These are phyloP conservation scores for Semaprochilodus insignis DNA, from an alignment of 2,797 vertebrate species.

Conservation along the genomic window DNA sequence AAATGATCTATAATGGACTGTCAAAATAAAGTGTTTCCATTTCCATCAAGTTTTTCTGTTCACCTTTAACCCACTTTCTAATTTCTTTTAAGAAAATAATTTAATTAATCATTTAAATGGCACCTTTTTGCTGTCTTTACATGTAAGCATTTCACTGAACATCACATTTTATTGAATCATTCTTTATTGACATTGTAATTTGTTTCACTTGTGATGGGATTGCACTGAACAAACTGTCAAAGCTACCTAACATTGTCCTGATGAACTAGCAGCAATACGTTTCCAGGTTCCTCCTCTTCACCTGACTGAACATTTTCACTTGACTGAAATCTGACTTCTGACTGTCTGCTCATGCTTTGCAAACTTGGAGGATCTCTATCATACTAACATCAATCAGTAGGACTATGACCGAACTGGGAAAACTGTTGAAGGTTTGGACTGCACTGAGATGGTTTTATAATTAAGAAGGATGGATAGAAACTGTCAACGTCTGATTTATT, in stretches of 20 bases:
- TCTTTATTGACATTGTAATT: neutral
- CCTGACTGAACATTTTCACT: neutral
- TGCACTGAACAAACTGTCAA: neutral
- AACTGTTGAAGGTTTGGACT: neutral
- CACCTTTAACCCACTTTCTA: too few species aligned
- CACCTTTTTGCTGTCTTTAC: neutral
- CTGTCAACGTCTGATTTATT: conserved; percentile 42
- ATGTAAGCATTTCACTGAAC: neutral
- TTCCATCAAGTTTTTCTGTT: neutral
- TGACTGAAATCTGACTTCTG: neutral
- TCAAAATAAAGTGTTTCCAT: neutral
- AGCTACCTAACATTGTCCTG: neutral
- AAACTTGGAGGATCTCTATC: neutral
- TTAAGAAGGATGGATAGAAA: neutral
- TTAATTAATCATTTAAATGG: neutral
- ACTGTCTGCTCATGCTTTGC: neutral
- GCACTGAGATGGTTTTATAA: neutral
- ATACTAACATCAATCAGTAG: neutral
- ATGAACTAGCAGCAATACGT: neutral
- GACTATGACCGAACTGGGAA: neutral
- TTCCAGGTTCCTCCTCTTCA: neutral
- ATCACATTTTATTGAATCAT: neutral
- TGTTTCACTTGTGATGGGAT: neutral
- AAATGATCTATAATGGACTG: neutral
- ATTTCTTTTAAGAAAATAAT: neutral